Evolutionary conservation across 2,888 invertebrate species (phyloP).

Genomic region (Torymus texanus): DNA sequence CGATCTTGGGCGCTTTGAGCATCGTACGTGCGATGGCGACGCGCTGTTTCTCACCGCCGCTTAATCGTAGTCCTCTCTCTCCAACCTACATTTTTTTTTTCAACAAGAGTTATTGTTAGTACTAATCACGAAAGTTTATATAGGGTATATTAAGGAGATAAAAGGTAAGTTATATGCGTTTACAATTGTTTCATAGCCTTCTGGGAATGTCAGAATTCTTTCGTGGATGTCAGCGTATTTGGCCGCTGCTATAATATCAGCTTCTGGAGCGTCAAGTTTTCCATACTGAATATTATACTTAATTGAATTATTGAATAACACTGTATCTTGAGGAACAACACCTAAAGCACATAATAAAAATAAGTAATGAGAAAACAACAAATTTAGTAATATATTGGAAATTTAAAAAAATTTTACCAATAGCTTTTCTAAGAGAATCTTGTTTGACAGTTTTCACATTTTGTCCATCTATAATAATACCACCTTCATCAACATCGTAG

Average conservation of each 20-base stretch:
- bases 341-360: conserved; percentile 70
- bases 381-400: background rate
- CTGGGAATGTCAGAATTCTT: conserved; percentile 92
- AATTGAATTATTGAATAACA: conserved; percentile 94
- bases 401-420: conserved; percentile 75
- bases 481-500: conserved; percentile 94
- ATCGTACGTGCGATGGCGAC: conserved; percentile 97
- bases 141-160: background rate
- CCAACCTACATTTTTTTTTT: conserved; percentile 81
- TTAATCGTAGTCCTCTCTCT: conserved; percentile 94
- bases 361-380: background rate
- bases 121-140: background rate
- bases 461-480: conserved; percentile 91
- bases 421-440: conserved; percentile 86
- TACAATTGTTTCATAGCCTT: conserved; percentile 89
- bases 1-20: conserved; percentile 92
- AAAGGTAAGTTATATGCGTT: conserved; percentile 4
- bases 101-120: background rate
- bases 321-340: conserved; percentile 98
- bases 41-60: conserved; percentile 98
- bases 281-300: conserved; percentile 98
- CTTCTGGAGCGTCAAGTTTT: conserved; percentile 84
- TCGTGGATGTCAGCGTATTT: conserved; percentile 96
- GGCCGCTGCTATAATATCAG: conserved; percentile 92
- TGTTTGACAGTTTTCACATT: conserved; percentile 91